Evolutionary conservation across 2,888 invertebrate genomes (phyloP).

Genomic region (Nudaria mundana): DNA sequence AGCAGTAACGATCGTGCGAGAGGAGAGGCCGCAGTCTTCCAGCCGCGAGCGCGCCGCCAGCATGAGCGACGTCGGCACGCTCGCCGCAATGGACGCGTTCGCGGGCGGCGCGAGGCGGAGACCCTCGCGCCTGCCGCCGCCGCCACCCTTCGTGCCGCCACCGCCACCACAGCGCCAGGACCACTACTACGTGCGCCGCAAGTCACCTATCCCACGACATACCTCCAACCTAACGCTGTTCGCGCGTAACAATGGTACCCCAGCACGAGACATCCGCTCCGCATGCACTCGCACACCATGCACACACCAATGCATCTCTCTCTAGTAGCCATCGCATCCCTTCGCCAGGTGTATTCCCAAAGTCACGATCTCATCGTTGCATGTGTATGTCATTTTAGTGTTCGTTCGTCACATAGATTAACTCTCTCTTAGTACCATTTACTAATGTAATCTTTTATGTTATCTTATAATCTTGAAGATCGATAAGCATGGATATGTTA

Average conservation of each 20-base stretch:
- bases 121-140: constrained; percentile 72
- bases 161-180: constrained; percentile 74
- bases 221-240: constrained; percentile 70
- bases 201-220: constrained; percentile 72
- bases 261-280: constrained; percentile 37
- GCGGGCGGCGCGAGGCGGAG: constrained; percentile 77
- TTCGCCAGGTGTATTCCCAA: constrained; percentile 43
- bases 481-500: no score
- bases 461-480: no score
- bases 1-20: constrained; percentile 56
- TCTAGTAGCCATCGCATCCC: constrained; percentile 16
- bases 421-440: no score
- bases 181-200: constrained; percentile 77
- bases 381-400: constrained; percentile 9
- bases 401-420: no score
- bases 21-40: constrained; percentile 72
- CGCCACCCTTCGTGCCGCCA: constrained; percentile 75
- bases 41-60: constrained; percentile 75
- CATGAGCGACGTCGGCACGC: constrained; percentile 80
- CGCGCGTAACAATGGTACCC: constrained; percentile 71
- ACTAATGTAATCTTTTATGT: no score
- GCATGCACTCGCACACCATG: constrained; percentile 39
- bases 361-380: constrained; percentile 49
- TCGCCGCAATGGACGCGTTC: constrained; percentile 79
- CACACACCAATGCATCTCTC: constrained; percentile 13